Percentiles rank a stretch among this genome's conserved stretches.
These are phyloP conservation scores for Sebastes umbrosus DNA, from an alignment of 2,797 vertebrate genomes.

Conservation along the genomic window DNA sequence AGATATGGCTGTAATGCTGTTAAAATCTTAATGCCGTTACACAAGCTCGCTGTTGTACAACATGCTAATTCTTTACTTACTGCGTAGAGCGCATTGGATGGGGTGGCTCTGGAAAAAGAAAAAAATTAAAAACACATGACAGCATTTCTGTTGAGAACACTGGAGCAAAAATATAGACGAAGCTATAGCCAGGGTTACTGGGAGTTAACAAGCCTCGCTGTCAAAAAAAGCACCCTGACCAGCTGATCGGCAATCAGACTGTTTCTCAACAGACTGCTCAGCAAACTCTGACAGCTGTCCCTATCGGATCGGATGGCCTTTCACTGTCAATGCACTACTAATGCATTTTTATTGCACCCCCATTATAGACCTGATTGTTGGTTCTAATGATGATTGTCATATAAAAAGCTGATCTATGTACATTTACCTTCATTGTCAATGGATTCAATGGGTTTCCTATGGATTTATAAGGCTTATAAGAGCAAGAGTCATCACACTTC, in stretches of 20 bases:
- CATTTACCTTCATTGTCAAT: background rate
- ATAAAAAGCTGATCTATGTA: background rate
- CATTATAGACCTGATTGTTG: background rate
- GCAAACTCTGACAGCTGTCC: slow-evolving; percentile 31
- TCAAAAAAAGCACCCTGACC: slow-evolving; percentile 11
- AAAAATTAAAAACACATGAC: slow-evolving; percentile 15
- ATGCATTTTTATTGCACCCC: background rate
- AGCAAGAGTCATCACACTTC: background rate
- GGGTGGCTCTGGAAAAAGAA: background rate
- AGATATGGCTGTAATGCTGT: slow-evolving; percentile 69
- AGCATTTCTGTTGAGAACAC: slow-evolving; percentile 19
- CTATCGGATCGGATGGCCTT: slow-evolving; percentile 32
- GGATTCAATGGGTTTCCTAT: background rate
- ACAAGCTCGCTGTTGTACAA: slow-evolving; percentile 63
- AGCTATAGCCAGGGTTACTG: background rate
- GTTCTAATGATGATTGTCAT: background rate
- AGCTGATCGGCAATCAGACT: slow-evolving; percentile 25
- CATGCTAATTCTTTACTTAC: slow-evolving; percentile 63
- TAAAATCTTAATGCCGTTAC: slow-evolving; percentile 72
- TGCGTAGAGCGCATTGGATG: slow-evolving; percentile 2
- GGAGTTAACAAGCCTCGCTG: background rate
- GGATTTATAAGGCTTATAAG: background rate
- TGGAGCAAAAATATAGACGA: slow-evolving; percentile 14
- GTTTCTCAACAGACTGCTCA: slow-evolving; percentile 31
- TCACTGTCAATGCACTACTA: slow-evolving; percentile 1